Percentiles rank a stretch among this genome's conserved stretches.
phyloP scores from a whole-genome alignment of 2,113 vertebrate species.

The Emydocephalus ijimae region DNA sequence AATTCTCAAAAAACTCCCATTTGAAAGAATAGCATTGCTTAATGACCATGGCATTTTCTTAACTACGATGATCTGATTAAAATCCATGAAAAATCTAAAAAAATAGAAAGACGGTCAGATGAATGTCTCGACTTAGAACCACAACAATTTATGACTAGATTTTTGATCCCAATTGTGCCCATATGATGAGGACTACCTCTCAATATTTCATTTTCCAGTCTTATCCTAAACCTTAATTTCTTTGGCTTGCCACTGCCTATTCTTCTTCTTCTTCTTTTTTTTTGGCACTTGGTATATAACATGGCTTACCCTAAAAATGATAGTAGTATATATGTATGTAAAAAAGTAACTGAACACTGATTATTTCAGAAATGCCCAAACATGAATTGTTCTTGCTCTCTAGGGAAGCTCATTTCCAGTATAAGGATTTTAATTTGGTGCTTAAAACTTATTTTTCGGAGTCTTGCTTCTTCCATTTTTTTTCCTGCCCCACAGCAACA shows the following conservation, averaged over 20 bases:
- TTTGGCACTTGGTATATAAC: not conserved
- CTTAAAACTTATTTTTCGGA: not conserved
- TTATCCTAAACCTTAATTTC: not conserved
- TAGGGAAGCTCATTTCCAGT: not conserved
- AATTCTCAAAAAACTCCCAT: not conserved
- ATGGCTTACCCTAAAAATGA: not conserved
- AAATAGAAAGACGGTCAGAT: too few relatives aligned
- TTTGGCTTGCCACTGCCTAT: not conserved
- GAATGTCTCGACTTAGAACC: too few relatives aligned
- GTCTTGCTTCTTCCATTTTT: not conserved
- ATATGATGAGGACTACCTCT: too few relatives aligned
- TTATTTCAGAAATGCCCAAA: not conserved
- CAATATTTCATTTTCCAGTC: not conserved
- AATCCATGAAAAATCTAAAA: too few relatives aligned
- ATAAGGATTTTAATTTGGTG: rapidly evolving
- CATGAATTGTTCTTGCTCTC: not conserved
- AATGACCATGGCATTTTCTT: too few relatives aligned
- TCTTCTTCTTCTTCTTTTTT: not conserved
- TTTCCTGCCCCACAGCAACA: too few relatives aligned
- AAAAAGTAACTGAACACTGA: not conserved
- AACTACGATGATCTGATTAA: too few relatives aligned
- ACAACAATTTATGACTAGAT: too few relatives aligned
- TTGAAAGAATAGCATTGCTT: too few relatives aligned
- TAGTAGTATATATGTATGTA: not conserved
- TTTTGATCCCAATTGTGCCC: too few relatives aligned